phyloP scores from a whole-genome alignment of 2,113 vertebrate species.

The Oncorhynchus kisutch region DNA sequence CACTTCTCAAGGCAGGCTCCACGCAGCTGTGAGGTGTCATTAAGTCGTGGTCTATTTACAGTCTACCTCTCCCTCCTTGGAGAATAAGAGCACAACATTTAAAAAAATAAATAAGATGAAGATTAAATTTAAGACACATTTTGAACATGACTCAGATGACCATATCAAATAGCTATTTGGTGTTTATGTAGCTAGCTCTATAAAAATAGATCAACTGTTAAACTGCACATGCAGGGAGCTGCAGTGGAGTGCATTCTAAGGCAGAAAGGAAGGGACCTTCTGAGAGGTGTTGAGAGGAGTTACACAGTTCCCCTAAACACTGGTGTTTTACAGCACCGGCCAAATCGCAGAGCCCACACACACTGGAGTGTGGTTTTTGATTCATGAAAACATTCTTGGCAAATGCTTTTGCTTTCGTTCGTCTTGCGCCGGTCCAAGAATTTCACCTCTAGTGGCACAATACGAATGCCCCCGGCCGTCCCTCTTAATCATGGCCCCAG shows the following conservation, averaged over 20 bases:
- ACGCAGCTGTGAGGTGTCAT: neutral
- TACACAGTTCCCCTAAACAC: conserved; percentile 31
- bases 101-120: neutral
- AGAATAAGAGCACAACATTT: neutral
- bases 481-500: too few relatives aligned
- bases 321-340: conserved; percentile 30
- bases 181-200: neutral
- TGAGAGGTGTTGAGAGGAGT: neutral
- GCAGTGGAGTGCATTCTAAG: neutral
- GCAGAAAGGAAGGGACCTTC: neutral
- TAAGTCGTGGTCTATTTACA: conserved; percentile 6
- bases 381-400: too few relatives aligned
- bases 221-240: neutral
- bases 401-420: too few relatives aligned
- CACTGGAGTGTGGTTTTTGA: neutral
- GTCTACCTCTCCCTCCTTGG: neutral
- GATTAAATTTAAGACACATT: neutral
- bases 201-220: neutral
- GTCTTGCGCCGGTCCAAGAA: too few relatives aligned
- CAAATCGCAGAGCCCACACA: conserved; percentile 35
- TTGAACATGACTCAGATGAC: neutral
- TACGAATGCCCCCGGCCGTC: too few relatives aligned
- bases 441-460: too few relatives aligned
- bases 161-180: neutral
- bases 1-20: neutral